Conservation (phyloP, 2,888 invertebrate species). For the Suillia variegata region DNA sequence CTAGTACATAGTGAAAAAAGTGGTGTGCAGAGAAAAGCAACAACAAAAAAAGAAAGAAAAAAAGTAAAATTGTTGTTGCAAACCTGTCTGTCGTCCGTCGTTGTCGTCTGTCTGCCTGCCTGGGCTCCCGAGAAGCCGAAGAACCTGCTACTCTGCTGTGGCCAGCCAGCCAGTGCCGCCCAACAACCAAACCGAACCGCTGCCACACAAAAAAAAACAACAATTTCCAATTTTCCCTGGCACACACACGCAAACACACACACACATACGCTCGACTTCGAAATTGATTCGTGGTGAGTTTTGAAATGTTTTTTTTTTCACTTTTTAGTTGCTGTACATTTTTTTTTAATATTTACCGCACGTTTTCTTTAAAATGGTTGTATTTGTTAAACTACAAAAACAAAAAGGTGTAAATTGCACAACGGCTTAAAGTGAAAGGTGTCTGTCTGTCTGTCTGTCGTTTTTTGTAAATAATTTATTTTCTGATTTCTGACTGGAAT, state of each 20-base stretch:
- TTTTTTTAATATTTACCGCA: not conserved
- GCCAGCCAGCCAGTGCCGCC: not conserved
- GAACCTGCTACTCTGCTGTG: not conserved
- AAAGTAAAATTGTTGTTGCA: not conserved
- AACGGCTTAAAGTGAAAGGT: constrained; percentile 43
- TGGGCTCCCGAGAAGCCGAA: not conserved
- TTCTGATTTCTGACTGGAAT: not conserved
- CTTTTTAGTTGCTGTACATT: not conserved
- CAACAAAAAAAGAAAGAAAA: not conserved
- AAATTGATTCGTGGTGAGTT: not conserved
- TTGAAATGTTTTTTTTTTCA: not conserved
- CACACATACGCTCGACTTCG: not conserved
- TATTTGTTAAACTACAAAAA: not conserved
- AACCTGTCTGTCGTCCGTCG: not conserved
- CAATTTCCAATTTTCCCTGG: constrained; percentile 1
- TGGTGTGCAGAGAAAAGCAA: not conserved
- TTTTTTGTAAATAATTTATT: constrained; percentile 1
- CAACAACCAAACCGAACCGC: too few relatives aligned
- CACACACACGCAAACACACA: too few relatives aligned
- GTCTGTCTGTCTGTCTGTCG: constrained; percentile 23
- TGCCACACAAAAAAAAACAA: too few relatives aligned
- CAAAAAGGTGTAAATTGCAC: not conserved
- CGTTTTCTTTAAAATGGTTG: not conserved
- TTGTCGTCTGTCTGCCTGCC: not conserved
- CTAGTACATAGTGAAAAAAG: too few relatives aligned